Conservation (phyloP, 2,888 invertebrate species). For the Pherbina coryleti region DNA sequence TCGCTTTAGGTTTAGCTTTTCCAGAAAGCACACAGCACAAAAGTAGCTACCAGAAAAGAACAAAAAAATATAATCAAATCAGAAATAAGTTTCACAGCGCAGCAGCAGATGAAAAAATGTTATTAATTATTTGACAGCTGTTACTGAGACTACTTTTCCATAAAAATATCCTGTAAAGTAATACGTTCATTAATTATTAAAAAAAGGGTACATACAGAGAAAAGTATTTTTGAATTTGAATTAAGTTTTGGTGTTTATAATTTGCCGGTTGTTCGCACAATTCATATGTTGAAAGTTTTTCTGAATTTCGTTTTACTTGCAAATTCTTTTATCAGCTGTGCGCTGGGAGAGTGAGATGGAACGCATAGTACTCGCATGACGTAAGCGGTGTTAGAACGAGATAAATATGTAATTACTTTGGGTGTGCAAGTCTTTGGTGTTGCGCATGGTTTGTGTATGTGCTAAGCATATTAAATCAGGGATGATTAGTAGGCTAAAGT, state of each 20-base stretch:
- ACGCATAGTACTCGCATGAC: neutral
- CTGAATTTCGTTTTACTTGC: neutral
- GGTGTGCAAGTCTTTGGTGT: neutral
- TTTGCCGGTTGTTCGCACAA: neutral
- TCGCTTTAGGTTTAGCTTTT: slow-evolving; percentile 11
- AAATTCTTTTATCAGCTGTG: neutral
- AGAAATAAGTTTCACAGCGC: slow-evolving; percentile 3
- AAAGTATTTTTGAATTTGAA: no score
- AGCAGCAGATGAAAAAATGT: slow-evolving; percentile 5
- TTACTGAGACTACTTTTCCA: neutral
- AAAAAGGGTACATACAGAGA: no score
- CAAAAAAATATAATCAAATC: neutral
- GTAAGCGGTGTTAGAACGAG: neutral
- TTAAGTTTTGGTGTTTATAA: no score
- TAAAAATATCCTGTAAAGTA: neutral
- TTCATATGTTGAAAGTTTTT: neutral
- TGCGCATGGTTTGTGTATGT: neutral
- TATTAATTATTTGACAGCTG: neutral
- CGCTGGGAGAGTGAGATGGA: neutral
- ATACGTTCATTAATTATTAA: no score
- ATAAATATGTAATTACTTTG: neutral
- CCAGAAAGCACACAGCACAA: slow-evolving; percentile 25
- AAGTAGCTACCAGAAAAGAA: neutral
- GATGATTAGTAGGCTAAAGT: neutral
- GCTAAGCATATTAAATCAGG: neutral